These are phyloP conservation scores for Idaea straminata DNA, from an alignment of 2,888 invertebrate genomes.

Conservation along the genomic window DNA sequence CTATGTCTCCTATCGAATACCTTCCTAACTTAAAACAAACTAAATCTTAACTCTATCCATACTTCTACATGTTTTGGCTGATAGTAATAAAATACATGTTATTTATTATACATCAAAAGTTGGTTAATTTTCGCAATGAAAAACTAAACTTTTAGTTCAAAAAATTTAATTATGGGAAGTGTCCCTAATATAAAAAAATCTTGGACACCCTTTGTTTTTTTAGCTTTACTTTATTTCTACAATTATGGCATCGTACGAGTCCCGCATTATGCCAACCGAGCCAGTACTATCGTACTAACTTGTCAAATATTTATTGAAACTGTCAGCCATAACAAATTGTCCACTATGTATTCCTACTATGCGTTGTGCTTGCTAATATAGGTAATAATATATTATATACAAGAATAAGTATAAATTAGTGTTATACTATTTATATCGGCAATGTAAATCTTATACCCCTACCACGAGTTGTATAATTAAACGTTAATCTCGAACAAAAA, in stretches of 20 bases:
- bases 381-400: constrained; percentile 6
- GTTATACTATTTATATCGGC: constrained; percentile 17
- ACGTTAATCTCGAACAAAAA: too few species aligned
- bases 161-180: neutral
- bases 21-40: neutral
- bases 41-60: constrained; percentile 14
- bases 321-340: constrained; percentile 22
- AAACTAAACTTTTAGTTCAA: too few species aligned
- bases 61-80: constrained; percentile 14
- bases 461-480: neutral
- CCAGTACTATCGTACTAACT: neutral
- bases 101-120: too few species aligned
- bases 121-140: too few species aligned
- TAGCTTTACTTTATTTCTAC: neutral
- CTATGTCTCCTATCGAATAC: constrained; percentile 47
- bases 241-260: neutral
- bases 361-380: constrained; percentile 58
- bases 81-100: neutral
- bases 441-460: neutral
- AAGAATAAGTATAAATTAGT: constrained; percentile 26
- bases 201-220: neutral
- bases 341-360: constrained; percentile 51
- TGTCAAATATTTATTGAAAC: neutral
- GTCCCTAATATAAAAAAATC: neutral
- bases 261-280: neutral